Evolutionary conservation across 1,140 invertebrate genomes (phyloP).

Genomic region (Agrypnia vestita): DNA sequence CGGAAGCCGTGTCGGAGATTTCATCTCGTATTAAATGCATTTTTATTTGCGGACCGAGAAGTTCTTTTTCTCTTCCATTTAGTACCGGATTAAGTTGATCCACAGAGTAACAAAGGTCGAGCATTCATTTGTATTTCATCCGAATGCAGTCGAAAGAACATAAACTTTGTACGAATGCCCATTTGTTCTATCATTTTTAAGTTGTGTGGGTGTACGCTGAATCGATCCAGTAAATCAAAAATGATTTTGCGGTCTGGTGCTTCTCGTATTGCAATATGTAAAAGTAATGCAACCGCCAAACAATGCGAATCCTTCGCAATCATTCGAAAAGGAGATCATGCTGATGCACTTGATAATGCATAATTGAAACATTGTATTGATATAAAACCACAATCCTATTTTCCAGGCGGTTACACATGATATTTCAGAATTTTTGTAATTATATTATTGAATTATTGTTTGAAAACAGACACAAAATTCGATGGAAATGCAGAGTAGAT

Average conservation of each 20-base stretch:
- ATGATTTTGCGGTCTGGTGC: conserved; percentile 53
- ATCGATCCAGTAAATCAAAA: conserved; percentile 40
- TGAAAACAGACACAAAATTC: too few species aligned
- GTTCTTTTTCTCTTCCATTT: not conserved
- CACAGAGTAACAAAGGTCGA: not conserved
- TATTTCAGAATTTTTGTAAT: not conserved
- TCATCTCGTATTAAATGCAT: conserved; percentile 48
- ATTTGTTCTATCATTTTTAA: not conserved
- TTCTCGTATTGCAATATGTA: conserved; percentile 5
- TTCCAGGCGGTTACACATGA: not conserved
- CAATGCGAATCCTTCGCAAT: conserved; percentile 25
- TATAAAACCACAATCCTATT: conserved; percentile 32
- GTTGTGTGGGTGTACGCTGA: not conserved
- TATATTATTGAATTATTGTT: too few species aligned
- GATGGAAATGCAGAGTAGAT: too few species aligned
- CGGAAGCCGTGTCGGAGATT: conserved; percentile 30
- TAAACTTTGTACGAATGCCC: not conserved
- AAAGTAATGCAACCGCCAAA: conserved; percentile 31
- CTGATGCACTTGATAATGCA: not conserved
- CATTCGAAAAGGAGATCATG: not conserved
- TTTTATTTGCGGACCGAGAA: conserved; percentile 38
- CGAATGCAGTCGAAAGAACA: not conserved
- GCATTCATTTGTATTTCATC: not conserved
- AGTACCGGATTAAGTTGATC: not conserved
- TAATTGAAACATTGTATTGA: conserved; percentile 45